Percentiles rank a stretch among this genome's conserved stretches.
These are phyloP conservation scores for Caenorhabditis sp. DNA, from an alignment of 2,888 invertebrate species.

Conservation along the genomic window DNA sequence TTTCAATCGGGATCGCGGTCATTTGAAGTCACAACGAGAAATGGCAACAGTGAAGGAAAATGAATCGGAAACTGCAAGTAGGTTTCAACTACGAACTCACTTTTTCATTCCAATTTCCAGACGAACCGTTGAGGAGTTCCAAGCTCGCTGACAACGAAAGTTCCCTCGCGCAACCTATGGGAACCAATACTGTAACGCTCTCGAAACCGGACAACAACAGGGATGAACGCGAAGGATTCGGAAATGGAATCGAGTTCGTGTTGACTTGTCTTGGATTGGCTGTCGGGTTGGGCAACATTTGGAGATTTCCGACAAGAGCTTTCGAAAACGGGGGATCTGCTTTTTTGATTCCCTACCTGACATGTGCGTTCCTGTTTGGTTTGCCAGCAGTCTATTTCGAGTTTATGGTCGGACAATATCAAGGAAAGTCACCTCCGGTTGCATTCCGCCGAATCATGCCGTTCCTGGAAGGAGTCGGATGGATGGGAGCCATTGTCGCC, in stretches of 20 bases:
- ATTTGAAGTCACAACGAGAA: neutral
- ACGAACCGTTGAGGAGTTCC: no score
- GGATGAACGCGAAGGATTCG: conserved; percentile 48
- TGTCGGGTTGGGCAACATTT: conserved; percentile 77
- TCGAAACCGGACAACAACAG: no score
- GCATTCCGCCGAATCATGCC: conserved; percentile 50
- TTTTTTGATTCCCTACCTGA: conserved; percentile 83
- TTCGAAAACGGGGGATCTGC: conserved; percentile 73
- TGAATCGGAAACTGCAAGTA: neutral
- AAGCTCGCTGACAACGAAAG: neutral
- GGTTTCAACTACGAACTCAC: neutral
- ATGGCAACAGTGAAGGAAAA: neutral
- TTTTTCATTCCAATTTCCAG: no score
- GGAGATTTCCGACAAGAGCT: conserved; percentile 64
- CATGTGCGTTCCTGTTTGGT: conserved; percentile 82
- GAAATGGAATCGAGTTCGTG: conserved; percentile 74
- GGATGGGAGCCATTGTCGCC: conserved; percentile 94
- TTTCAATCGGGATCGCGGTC: no score
- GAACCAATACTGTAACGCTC: no score
- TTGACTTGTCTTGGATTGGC: conserved; percentile 75
- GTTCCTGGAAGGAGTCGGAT: conserved; percentile 87
- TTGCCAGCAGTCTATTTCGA: conserved; percentile 83
- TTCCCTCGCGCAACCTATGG: no score
- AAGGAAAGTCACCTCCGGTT: conserved; percentile 44
- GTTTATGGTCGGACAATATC: conserved; percentile 81